phyloP scores from a whole-genome alignment of 2,888 invertebrate genomes.

The Kuschelorhynchus macadamiae region DNA sequence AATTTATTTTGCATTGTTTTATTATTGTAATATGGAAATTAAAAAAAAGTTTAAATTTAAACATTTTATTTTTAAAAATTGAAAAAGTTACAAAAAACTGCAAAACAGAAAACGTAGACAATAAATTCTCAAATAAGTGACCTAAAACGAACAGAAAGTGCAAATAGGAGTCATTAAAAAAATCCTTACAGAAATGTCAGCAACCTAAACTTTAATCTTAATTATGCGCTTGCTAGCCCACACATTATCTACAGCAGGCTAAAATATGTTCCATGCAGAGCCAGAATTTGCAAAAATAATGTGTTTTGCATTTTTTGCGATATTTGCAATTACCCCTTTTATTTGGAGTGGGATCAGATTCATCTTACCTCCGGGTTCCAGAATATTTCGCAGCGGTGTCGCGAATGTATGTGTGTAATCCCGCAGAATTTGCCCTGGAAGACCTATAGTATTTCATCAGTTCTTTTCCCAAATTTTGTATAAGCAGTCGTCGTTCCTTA shows the following conservation, averaged over 20 bases:
- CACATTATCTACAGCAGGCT: neutral
- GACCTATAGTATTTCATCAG: slow-evolving; percentile 2
- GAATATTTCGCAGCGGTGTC: slow-evolving; percentile 3
- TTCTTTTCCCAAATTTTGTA: slow-evolving; percentile 5
- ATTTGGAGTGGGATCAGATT: neutral
- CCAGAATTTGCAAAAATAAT: neutral
- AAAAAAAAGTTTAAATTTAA: too few relatives aligned
- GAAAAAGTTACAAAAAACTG: too few relatives aligned
- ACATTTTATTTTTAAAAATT: too few relatives aligned
- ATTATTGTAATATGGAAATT: too few relatives aligned
- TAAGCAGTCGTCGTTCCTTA: neutral
- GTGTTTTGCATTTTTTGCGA: neutral
- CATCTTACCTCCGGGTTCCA: slow-evolving; percentile 1
- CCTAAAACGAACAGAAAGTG: too few relatives aligned
- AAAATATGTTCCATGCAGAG: neutral
- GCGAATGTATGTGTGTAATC: neutral
- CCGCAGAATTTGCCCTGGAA: neutral
- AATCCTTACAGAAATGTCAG: neutral
- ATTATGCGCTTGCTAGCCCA: neutral
- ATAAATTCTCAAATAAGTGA: too few relatives aligned
- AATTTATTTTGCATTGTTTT: too few relatives aligned
- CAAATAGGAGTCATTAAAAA: neutral
- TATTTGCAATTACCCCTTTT: slow-evolving; percentile 4
- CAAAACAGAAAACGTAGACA: too few relatives aligned
- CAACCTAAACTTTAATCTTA: neutral